Conservation (phyloP, 2,797 vertebrate genomes). For the Acrossocheilus fasciatus region DNA sequence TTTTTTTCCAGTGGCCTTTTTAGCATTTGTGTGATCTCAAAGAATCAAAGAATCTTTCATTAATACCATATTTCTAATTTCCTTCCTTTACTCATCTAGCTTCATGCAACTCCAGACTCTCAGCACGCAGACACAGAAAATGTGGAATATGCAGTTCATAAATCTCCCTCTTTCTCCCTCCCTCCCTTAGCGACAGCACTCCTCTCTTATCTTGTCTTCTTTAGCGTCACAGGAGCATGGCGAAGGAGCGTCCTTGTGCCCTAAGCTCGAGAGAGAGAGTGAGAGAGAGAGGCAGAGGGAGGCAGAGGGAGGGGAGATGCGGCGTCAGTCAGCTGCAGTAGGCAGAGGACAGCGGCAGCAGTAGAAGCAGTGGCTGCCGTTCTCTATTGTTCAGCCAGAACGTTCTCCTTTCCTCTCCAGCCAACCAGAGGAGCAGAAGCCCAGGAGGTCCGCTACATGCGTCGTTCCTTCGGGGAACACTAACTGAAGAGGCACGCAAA, state of each 20-base stretch:
- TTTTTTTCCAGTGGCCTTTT: not conserved
- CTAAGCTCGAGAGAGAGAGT: conserved; percentile 44
- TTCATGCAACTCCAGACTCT: conserved; percentile 9
- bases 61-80: conserved; percentile 1
- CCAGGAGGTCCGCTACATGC: conserved; percentile 53
- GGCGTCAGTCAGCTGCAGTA: conserved; percentile 81
- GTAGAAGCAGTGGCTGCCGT: conserved; percentile 75
- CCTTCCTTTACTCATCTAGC: conserved; percentile 2
- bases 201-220: conserved; percentile 68
- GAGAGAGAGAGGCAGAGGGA: conserved; percentile 65
- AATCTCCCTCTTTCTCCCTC: conserved; percentile 76
- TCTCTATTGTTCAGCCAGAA: conserved; percentile 74
- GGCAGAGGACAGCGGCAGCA: conserved; percentile 80
- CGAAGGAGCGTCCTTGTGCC: conserved; percentile 62
- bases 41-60: not conserved
- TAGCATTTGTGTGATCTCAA: not conserved
- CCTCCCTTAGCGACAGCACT: conserved; percentile 55
- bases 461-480: conserved; percentile 64
- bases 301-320: conserved; percentile 70
- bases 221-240: conserved; percentile 58
- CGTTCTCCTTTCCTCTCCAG: conserved; percentile 66
- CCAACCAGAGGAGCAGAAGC: conserved; percentile 63
- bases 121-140: conserved; percentile 30
- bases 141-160: conserved; percentile 48
- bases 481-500: conserved; percentile 43